Evolutionary conservation across 2,113 vertebrate species (phyloP).

Genomic region (Meles meles): DNA sequence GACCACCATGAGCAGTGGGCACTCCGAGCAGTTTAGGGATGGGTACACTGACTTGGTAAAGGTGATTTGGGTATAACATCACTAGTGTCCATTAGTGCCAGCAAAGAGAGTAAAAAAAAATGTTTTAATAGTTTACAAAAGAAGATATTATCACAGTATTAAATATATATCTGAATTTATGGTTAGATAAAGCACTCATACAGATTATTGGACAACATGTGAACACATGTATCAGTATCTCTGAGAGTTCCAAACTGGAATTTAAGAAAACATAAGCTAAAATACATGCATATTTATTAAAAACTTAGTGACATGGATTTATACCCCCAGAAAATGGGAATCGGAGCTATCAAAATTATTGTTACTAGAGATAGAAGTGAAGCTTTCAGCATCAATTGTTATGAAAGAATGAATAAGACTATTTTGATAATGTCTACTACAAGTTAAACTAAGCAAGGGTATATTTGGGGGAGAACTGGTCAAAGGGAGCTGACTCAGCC

Average conservation of each 20-base stretch:
- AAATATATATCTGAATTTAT: neutral
- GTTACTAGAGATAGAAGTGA: neutral
- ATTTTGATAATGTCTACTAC: neutral
- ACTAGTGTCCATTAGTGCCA: neutral
- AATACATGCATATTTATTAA: constrained; percentile 19
- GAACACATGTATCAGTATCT: constrained; percentile 18
- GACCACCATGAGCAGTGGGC: neutral
- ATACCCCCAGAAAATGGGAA: constrained; percentile 10
- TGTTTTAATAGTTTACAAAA: neutral
- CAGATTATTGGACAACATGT: neutral
- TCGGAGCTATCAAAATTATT: neutral
- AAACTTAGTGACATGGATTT: neutral
- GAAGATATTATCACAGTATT: neutral
- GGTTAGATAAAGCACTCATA: neutral
- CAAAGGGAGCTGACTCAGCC: neutral
- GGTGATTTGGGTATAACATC: neutral
- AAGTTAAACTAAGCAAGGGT: neutral
- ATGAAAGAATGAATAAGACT: neutral
- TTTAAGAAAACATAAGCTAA: constrained; percentile 26
- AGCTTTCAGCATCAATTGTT: neutral
- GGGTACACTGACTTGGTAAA: neutral
- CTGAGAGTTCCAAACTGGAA: neutral
- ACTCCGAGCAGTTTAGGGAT: neutral
- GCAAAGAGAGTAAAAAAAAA: neutral
- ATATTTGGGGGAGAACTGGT: neutral